These are phyloP conservation scores for Caenorhabditis elegans DNA, from an alignment of 1,140 invertebrate genomes.

Conservation along the genomic window DNA sequence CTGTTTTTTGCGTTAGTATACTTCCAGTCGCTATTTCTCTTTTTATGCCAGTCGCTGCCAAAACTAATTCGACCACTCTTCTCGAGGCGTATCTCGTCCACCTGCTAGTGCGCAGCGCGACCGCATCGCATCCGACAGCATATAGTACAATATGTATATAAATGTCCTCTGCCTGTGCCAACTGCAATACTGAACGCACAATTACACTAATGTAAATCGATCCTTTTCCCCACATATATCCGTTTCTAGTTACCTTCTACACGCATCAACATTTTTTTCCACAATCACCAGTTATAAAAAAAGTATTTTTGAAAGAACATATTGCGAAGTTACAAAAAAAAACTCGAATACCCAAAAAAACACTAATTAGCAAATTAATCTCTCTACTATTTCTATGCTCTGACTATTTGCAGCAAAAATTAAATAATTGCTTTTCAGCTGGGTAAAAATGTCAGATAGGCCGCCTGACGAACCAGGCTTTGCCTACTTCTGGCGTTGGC, in stretches of 20 bases:
- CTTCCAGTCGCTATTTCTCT: not conserved
- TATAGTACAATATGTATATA: not conserved
- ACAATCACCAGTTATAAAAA: no score
- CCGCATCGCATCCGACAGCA: not conserved
- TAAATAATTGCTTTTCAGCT: not conserved
- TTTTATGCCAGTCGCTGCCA: not conserved
- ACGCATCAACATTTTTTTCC: no score
- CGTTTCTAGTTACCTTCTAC: no score
- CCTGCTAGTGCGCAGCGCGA: not conserved
- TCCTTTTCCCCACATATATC: not conserved
- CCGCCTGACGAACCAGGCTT: not conserved
- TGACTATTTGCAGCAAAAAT: no score
- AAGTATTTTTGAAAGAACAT: no score
- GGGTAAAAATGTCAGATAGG: constrained; percentile 12
- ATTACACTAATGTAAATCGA: constrained; percentile 30
- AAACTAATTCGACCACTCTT: not conserved
- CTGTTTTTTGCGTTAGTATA: not conserved
- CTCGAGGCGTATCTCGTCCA: not conserved
- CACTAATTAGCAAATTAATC: no score
- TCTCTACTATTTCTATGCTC: no score
- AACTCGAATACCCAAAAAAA: no score
- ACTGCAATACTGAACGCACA: not conserved
- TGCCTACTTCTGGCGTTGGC: not conserved
- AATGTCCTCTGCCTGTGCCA: not conserved
- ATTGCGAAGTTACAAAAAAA: no score